These are phyloP conservation scores for Macrophya alboannulata DNA, from an alignment of 2,888 invertebrate genomes.

Conservation along the genomic window DNA sequence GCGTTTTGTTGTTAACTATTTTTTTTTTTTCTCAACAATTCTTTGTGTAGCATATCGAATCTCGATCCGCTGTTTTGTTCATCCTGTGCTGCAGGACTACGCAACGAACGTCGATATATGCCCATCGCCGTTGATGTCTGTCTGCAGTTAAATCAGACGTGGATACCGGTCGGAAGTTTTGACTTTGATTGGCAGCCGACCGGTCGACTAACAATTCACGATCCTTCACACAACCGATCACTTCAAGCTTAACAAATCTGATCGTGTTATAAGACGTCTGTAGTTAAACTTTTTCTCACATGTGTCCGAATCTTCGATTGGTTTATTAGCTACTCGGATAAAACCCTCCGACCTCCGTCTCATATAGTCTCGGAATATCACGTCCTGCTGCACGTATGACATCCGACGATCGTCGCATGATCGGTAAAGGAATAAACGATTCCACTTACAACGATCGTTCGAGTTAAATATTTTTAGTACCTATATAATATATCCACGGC, in stretches of 20 bases:
- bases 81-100: background rate
- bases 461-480: background rate
- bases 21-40: slow-evolving; percentile 54
- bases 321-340: background rate
- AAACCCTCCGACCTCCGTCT: background rate
- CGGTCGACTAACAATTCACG: slow-evolving; percentile 45
- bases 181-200: slow-evolving; percentile 58
- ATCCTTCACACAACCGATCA: slow-evolving; percentile 51
- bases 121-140: slow-evolving; percentile 15
- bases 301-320: slow-evolving; percentile 19
- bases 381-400: background rate
- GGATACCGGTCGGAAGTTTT: slow-evolving; percentile 48
- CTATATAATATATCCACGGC: background rate
- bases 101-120: slow-evolving; percentile 25
- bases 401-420: background rate
- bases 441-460: slow-evolving; percentile 2
- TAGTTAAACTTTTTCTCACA: slow-evolving; percentile 26
- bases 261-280: background rate
- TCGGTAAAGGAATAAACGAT: slow-evolving; percentile 5
- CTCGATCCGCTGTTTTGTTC: slow-evolving; percentile 45
- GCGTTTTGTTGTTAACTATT: background rate
- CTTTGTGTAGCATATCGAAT: slow-evolving; percentile 10
- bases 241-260: slow-evolving; percentile 27
- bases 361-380: background rate
- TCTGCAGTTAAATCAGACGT: slow-evolving; percentile 45